These are phyloP conservation scores for Drosophila leonis DNA, from an alignment of 2,888 invertebrate genomes.

Conservation along the genomic window DNA sequence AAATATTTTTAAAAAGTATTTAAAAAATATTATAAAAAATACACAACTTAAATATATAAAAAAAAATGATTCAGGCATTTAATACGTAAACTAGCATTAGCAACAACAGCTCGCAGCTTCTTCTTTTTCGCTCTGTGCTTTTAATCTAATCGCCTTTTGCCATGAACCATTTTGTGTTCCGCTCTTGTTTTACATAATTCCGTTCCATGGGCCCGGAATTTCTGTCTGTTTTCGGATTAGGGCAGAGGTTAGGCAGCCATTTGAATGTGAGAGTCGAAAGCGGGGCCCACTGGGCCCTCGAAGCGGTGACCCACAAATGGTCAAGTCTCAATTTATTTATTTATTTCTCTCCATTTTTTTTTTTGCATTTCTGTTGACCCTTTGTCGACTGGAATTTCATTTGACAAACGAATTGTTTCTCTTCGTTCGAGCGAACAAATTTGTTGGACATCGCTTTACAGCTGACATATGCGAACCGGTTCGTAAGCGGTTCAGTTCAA, in stretches of 20 bases:
- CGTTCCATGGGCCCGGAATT: constrained; percentile 26
- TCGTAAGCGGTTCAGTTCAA: constrained; percentile 1
- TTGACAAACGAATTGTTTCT: constrained; percentile 21
- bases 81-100: background rate
- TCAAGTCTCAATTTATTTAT: constrained; percentile 17
- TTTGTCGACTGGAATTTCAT: constrained; percentile 27
- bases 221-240: constrained; percentile 7
- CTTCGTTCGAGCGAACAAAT: constrained; percentile 9
- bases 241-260: constrained; percentile 22
- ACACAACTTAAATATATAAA: too few relatives aligned
- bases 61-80: too few relatives aligned
- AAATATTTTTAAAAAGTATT: too few relatives aligned
- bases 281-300: constrained; percentile 24
- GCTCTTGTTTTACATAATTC: constrained; percentile 44
- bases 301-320: constrained; percentile 21
- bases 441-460: background rate
- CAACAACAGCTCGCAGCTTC: constrained; percentile 29
- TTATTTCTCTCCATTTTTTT: constrained; percentile 11
- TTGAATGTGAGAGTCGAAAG: constrained; percentile 1
- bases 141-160: constrained; percentile 37
- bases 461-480: constrained; percentile 4
- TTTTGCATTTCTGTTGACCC: constrained; percentile 20
- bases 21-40: too few relatives aligned
- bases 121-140: constrained; percentile 9
- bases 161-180: constrained; percentile 19